Percentiles rank a stretch among this genome's conserved stretches.
These are phyloP conservation scores for Pachydiplax longipennis DNA, from an alignment of 2,888 invertebrate genomes.

Conservation along the genomic window DNA sequence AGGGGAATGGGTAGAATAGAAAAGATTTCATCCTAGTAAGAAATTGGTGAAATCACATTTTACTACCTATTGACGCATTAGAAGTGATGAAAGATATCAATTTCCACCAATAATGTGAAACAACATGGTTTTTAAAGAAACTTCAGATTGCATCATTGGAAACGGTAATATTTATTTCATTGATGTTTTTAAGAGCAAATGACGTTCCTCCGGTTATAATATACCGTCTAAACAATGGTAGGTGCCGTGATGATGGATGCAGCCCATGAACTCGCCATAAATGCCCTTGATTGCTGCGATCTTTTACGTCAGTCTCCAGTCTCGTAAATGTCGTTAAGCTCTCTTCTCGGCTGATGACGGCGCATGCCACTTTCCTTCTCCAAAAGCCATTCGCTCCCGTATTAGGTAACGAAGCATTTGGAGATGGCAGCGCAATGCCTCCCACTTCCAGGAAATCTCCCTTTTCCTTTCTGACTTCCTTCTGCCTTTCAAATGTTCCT, in stretches of 20 bases:
- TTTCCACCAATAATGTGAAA: too few relatives aligned
- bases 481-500: not conserved
- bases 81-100: too few relatives aligned
- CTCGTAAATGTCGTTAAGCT: not conserved
- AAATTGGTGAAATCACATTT: too few relatives aligned
- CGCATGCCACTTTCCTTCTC: conserved; percentile 19
- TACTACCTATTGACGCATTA: too few relatives aligned
- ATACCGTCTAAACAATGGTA: not conserved
- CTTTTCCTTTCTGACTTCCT: conserved; percentile 4
- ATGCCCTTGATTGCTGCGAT: not conserved
- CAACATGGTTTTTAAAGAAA: too few relatives aligned
- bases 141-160: too few relatives aligned
- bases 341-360: not conserved
- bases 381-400: conserved; percentile 23
- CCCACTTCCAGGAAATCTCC: conserved; percentile 22
- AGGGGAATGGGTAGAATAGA: too few relatives aligned
- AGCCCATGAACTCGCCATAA: not conserved
- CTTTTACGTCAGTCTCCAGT: not conserved
- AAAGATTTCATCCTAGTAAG: too few relatives aligned
- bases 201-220: not conserved
- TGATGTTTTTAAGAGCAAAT: not conserved
- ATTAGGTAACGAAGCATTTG: conserved; percentile 34
- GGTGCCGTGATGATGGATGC: not conserved
- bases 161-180: not conserved
- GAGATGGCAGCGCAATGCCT: not conserved